These are phyloP conservation scores for Apamea crenata DNA, from an alignment of 2,888 invertebrate genomes.

Conservation along the genomic window DNA sequence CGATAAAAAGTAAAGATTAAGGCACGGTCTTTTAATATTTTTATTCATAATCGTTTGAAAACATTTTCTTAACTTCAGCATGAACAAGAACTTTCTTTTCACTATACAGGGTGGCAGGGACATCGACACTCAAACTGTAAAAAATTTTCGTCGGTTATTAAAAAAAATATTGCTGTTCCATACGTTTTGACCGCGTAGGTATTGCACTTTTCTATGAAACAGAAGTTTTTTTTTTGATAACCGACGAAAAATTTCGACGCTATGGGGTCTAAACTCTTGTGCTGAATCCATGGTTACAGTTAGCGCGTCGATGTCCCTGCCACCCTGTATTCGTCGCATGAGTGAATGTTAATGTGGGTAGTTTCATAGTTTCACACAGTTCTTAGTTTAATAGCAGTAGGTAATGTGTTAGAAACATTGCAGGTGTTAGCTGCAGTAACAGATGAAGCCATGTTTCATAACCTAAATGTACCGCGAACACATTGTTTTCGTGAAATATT, in stretches of 20 bases:
- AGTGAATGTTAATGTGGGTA: conserved; percentile 20
- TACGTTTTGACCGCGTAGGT: no score
- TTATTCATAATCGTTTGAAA: conserved; percentile 5
- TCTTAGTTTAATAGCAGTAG: conserved; percentile 16
- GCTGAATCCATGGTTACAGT: no score
- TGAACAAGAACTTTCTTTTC: conserved; percentile 13
- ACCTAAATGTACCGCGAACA: conserved; percentile 38
- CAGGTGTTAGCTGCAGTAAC: conserved; percentile 36
- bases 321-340: conserved; percentile 7
- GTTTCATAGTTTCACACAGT: conserved; percentile 7
- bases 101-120: no score
- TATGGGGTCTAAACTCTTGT: no score
- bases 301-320: no score
- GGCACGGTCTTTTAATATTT: neutral
- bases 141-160: no score
- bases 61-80: neutral
- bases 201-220: no score
- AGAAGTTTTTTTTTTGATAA: no score
- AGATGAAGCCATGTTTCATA: conserved; percentile 45
- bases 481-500: conserved; percentile 19
- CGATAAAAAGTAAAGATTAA: neutral
- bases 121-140: no score
- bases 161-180: no score
- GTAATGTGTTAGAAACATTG: conserved; percentile 8
- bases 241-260: no score